Conservation (phyloP, 1,140 invertebrate species). For the Hydropsyche tenuis region DNA sequence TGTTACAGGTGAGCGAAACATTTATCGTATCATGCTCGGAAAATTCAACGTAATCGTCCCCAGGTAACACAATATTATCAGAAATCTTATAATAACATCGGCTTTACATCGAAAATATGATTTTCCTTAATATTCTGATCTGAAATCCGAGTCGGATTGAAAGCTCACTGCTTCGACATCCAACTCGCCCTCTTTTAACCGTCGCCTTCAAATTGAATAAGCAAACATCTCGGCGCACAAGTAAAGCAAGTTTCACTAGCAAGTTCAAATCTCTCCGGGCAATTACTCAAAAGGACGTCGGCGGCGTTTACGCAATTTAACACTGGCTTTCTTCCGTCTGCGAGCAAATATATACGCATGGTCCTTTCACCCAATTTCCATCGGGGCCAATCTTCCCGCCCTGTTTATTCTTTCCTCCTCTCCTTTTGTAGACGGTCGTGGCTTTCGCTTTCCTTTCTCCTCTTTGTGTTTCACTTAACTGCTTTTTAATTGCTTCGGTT, state of each 20-base stretch:
- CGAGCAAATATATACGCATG: background rate
- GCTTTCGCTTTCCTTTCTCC: background rate
- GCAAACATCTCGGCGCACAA: background rate
- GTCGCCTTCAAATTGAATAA: background rate
- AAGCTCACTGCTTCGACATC: too few relatives aligned
- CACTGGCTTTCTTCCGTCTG: background rate
- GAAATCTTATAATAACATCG: too few relatives aligned
- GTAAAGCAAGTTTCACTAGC: background rate
- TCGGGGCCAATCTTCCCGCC: background rate
- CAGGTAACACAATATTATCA: too few relatives aligned
- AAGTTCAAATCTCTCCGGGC: slow-evolving; percentile 13
- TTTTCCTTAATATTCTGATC: too few relatives aligned
- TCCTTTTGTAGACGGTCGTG: background rate
- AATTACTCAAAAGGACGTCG: slow-evolving; percentile 23
- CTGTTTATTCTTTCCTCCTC: background rate
- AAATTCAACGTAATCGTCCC: too few relatives aligned
- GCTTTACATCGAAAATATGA: too few relatives aligned
- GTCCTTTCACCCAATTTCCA: background rate
- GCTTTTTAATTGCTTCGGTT: slow-evolving; percentile 42
- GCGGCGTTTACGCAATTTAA: slow-evolving; percentile 9
- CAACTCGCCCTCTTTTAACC: background rate
- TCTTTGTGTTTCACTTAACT: slow-evolving; percentile 37
- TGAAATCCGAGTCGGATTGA: too few relatives aligned
- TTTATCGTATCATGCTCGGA: too few relatives aligned
- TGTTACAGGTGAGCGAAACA: too few relatives aligned